phyloP scores from a whole-genome alignment of 2,113 vertebrate genomes.

The Polyodon spathula region DNA sequence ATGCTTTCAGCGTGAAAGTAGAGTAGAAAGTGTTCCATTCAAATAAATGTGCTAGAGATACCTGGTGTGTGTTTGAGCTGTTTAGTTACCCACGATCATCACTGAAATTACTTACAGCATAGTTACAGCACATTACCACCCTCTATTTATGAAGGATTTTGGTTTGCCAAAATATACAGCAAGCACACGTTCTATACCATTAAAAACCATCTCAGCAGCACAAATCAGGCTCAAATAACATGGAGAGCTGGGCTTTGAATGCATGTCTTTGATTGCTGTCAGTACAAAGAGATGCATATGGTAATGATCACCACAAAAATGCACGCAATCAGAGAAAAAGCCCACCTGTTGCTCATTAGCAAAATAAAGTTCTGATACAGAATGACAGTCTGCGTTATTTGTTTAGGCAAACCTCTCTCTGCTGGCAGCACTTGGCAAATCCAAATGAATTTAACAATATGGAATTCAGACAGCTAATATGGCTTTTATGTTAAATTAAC shows the following conservation, averaged over 20 bases:
- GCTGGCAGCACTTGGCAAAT: constrained; percentile 47
- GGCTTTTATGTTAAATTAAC: constrained; percentile 48
- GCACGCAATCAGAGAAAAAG: constrained; percentile 29
- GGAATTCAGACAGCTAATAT: constrained; percentile 39
- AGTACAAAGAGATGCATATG: constrained; percentile 16
- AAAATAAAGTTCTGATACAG: constrained; percentile 40
- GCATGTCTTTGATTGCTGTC: constrained; percentile 7
- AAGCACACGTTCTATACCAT: neutral
- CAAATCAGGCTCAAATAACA: neutral
- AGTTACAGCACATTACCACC: neutral
- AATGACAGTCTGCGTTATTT: constrained; percentile 46
- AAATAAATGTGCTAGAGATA: no score
- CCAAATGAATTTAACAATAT: constrained; percentile 46
- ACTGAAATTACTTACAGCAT: no score
- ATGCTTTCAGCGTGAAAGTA: no score
- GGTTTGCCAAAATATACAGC: constrained; percentile 4
- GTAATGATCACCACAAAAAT: constrained; percentile 35
- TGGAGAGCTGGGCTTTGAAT: neutral
- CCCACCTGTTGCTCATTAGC: constrained; percentile 51
- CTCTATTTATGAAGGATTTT: neutral
- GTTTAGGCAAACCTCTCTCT: constrained; percentile 37
- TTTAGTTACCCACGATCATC: no score
- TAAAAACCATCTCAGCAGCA: constrained; percentile 5
- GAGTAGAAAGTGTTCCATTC: no score
- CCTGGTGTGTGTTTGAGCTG: no score